Evolutionary conservation across 1,140 invertebrate species (phyloP).

Genomic region (Lucilia sericata): DNA sequence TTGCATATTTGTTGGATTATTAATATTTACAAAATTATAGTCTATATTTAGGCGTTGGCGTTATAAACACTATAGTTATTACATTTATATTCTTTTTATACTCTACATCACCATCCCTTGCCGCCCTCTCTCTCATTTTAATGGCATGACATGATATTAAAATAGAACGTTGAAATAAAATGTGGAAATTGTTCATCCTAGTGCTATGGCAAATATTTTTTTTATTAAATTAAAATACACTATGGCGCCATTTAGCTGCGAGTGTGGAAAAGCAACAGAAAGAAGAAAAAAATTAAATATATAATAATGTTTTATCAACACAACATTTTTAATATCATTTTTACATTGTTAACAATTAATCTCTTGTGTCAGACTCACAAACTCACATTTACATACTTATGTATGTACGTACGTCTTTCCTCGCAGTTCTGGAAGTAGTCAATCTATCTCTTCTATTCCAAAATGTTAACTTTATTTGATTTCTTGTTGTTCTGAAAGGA

Average conservation of each 20-base stretch:
- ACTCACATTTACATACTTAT: not conserved
- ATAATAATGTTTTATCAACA: constrained; percentile 26
- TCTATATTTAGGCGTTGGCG: not conserved
- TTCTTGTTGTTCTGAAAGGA: no score
- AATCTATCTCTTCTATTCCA: no score
- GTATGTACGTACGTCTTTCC: no score
- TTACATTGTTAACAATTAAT: constrained; percentile 38
- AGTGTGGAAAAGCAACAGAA: not conserved
- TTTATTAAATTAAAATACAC: constrained; percentile 16
- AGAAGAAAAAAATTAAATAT: constrained; percentile 16
- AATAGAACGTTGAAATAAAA: no score
- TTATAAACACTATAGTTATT: not conserved
- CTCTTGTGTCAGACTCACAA: constrained; percentile 25
- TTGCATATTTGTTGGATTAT: not conserved
- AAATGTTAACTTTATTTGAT: no score
- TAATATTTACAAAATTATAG: not conserved
- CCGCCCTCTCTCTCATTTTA: no score
- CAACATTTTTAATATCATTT: constrained; percentile 23
- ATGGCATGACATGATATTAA: not conserved
- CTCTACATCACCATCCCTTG: not conserved
- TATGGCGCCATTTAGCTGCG: constrained; percentile 25
- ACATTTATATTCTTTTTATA: not conserved
- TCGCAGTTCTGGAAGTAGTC: no score
- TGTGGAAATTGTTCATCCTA: not conserved
- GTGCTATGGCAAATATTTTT: not conserved